Evolutionary conservation across 2,113 vertebrate species (phyloP).

Genomic region (Etia nguti): DNA sequence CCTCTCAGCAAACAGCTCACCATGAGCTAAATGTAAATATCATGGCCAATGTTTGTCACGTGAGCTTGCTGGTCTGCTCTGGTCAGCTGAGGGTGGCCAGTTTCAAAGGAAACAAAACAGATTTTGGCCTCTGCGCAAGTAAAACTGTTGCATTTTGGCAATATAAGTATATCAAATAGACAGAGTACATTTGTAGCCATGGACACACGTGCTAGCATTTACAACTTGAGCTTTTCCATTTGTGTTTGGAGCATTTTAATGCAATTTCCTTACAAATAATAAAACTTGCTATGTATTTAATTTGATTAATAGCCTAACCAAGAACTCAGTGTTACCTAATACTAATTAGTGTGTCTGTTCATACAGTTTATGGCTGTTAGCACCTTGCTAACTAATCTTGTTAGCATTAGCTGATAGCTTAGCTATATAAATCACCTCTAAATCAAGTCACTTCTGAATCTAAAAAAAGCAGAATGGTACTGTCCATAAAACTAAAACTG

Average conservation of each 20-base stretch:
- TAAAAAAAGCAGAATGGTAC: not conserved
- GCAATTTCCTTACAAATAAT: not conserved
- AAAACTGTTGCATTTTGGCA: not conserved
- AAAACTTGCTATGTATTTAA: not conserved
- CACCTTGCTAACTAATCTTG: not conserved
- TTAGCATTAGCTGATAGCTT: not conserved
- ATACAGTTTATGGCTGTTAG: not conserved
- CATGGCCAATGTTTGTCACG: constrained; percentile 54
- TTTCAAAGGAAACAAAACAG: constrained; percentile 27
- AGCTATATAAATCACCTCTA: not conserved
- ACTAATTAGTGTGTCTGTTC: not conserved
- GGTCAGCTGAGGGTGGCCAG: constrained; percentile 46
- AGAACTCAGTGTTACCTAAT: not conserved
- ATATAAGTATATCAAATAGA: not conserved
- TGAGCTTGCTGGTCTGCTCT: constrained; percentile 46
- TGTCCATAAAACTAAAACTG: not conserved
- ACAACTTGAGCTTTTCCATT: not conserved
- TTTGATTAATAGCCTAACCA: not conserved
- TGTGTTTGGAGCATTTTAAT: not conserved
- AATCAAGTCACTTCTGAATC: not conserved
- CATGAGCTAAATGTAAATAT: constrained; percentile 72
- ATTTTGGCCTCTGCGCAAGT: not conserved
- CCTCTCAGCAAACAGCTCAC: constrained; percentile 76
- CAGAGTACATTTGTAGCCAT: not conserved
- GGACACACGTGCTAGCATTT: not conserved